Base-by-base conservation (phyloP, 2,113 vertebrate genomes). In the Antechinus flavipes region DNA sequence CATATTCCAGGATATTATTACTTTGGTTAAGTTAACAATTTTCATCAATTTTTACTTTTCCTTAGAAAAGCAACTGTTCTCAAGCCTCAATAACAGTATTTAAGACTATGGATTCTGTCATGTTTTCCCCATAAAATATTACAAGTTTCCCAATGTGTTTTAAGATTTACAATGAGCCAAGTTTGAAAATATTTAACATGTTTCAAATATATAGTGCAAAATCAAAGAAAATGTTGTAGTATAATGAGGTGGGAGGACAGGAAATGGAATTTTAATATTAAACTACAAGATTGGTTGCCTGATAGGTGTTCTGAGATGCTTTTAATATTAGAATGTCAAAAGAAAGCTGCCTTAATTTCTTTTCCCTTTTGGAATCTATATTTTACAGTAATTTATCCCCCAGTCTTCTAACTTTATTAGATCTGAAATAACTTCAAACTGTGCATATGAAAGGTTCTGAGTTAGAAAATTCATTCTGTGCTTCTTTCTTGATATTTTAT, bases 151-250 rank as follows among this genome's bases (percentile, higher is more conserved):
- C 92, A 94, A 53, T 96, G 94, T 94, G 93, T 23, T 4, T 26
- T 10, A 96, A 97, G 93, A 50, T 92, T 95, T 95, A 25, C 24
- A 93, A 54, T 94, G 54, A 94, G 54, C n/a, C 12, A 96, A 93
- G 25, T 10, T 93, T 11, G 93, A 19, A 93, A 96, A 94, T 49
- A 42, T 89, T 93, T 94, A 76, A 95, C 91, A 96, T 90, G 95
- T 54, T 92, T 95, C 47, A 92, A 92, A 54, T 9, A 24, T 84
- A 27, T 93, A 91, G 90, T 93, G 84, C 16, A 93, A 76, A 92
- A 76, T 46, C 96, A 91, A 91, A 94, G 90, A 84, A 95, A 93
- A 49, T 55, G 55, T 26, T 9, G 25, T 56, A 61, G 50, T 95
- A 89, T 52, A 53, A 92, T 54, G 89, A 96, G 27, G 27, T 93